A percentile compares a stretch with the other conserved stretches of the same genome.
phyloP scores from a whole-genome alignment of 2,113 vertebrate species.

The Dicrurus megarhynchus region DNA sequence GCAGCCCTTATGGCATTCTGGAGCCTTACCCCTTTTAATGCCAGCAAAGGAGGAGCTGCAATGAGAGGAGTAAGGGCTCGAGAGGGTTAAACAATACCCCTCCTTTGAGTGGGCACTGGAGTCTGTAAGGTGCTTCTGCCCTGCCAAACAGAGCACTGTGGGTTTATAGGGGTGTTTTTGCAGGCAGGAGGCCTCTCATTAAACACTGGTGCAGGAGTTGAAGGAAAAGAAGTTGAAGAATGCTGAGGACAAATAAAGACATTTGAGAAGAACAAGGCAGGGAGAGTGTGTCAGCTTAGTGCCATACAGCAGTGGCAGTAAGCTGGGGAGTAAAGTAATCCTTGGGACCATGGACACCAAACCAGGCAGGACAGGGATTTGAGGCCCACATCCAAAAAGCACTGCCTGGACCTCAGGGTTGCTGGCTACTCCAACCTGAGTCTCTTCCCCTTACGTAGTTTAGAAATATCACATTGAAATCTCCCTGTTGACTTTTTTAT shows the following conservation, averaged over 20 bases:
- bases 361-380: background rate
- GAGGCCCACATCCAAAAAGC: background rate
- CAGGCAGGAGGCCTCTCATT: background rate
- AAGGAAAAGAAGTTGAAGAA: background rate
- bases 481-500: background rate
- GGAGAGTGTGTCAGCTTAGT: background rate
- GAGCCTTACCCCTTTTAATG: background rate
- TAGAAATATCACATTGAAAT: background rate
- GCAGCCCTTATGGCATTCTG: background rate
- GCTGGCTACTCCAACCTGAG: background rate
- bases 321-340: background rate
- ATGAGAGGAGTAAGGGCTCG: background rate
- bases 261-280: background rate
- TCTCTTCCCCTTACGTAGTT: background rate
- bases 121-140: background rate
- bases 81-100: background rate
- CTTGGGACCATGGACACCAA: background rate
- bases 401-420: background rate
- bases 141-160: background rate
- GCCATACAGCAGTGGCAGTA: background rate
- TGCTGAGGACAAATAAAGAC: background rate
- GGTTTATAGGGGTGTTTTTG: background rate
- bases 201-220: background rate
- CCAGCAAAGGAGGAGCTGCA: background rate
- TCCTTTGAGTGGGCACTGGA: background rate